phyloP scores from a whole-genome alignment of 1,140 invertebrate genomes.

The Drosophila obscura region DNA sequence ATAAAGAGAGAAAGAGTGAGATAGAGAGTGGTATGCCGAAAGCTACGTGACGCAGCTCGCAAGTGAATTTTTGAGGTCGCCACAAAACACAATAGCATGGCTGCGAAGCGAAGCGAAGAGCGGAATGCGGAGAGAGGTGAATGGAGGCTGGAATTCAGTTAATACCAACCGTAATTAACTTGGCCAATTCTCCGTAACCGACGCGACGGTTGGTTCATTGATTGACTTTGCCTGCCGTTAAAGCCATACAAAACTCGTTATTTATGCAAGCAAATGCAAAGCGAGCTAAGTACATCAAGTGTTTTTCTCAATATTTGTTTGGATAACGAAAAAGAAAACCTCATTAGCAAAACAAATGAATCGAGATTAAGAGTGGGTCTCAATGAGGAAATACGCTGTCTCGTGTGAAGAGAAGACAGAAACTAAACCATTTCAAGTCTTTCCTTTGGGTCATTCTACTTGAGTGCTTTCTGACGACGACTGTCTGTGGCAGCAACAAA shows the following conservation, averaged over 20 bases:
- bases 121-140: slow-evolving; percentile 7
- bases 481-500: slow-evolving; percentile 42
- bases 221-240: slow-evolving; percentile 33
- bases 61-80: slow-evolving; percentile 46
- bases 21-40: neutral
- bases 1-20: slow-evolving; percentile 1
- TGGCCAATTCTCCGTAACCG: slow-evolving; percentile 34
- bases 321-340: neutral
- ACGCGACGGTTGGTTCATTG: slow-evolving; percentile 15
- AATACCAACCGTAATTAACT: slow-evolving; percentile 43
- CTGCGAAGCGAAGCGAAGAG: too few relatives aligned
- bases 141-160: slow-evolving; percentile 18
- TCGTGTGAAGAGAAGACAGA: slow-evolving; percentile 16
- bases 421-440: slow-evolving; percentile 28
- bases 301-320: slow-evolving; percentile 8
- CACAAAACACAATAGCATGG: neutral
- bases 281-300: slow-evolving; percentile 5
- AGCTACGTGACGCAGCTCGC: slow-evolving; percentile 38
- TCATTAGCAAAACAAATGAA: slow-evolving; percentile 20
- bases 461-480: slow-evolving; percentile 6
- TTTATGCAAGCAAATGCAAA: slow-evolving; percentile 36
- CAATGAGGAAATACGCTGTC: slow-evolving; percentile 6
- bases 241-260: slow-evolving; percentile 33
- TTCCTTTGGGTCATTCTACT: slow-evolving; percentile 41
- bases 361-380: neutral